Conservation (phyloP, 2,113 vertebrate species). For the Microcebus lehilahytsara region DNA sequence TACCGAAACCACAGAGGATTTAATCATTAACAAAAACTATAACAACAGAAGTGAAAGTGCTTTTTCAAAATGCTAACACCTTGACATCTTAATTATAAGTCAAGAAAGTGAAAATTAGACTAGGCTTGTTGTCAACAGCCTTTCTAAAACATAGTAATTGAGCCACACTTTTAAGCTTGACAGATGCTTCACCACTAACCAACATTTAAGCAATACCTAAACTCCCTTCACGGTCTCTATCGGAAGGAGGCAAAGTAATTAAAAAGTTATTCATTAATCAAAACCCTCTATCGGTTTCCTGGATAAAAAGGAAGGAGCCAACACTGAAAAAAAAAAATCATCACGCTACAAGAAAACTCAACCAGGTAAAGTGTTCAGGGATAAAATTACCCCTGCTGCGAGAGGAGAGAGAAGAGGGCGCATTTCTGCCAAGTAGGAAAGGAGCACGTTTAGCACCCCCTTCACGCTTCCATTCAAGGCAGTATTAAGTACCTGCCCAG, state of each 20-base stretch:
- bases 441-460: background rate
- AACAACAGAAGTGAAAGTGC: background rate
- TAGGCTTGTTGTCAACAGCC: background rate
- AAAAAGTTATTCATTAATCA: conserved; percentile 48
- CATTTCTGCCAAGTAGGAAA: background rate
- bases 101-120: background rate
- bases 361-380: background rate
- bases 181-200: background rate
- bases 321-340: background rate
- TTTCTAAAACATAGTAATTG: background rate
- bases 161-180: background rate
- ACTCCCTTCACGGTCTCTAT: background rate
- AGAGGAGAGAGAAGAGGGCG: background rate
- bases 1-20: background rate
- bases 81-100: background rate
- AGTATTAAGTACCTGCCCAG: background rate
- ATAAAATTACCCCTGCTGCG: background rate
- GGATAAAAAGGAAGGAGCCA: conserved; percentile 10
- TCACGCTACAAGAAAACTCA: background rate
- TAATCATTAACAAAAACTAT: conserved; percentile 37
- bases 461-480: background rate
- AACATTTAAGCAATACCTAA: background rate
- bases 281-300: background rate
- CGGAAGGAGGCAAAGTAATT: background rate
- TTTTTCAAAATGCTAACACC: background rate